Percentiles rank a stretch among this genome's conserved stretches.
phyloP scores from a whole-genome alignment of 2,797 vertebrate genomes.

The Anniella stebbinsi region DNA sequence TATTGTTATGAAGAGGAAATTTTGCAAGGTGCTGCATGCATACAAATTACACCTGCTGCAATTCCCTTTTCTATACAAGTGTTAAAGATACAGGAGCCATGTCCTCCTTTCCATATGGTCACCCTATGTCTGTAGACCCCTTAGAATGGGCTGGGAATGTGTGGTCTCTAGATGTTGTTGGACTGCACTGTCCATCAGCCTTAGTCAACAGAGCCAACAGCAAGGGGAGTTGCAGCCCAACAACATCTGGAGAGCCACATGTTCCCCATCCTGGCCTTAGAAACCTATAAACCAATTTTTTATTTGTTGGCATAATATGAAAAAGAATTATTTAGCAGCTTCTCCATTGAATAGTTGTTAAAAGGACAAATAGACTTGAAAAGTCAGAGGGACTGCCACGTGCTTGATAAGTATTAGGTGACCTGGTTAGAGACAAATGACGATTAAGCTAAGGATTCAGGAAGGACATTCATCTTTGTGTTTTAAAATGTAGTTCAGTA shows the following conservation, averaged over 20 bases:
- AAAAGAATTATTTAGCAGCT: constrained; percentile 2
- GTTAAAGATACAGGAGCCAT: too few relatives aligned
- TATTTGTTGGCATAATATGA: not conserved
- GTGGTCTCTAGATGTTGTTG: too few relatives aligned
- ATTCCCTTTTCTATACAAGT: too few relatives aligned
- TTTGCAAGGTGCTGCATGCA: too few relatives aligned
- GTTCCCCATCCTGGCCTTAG: not conserved
- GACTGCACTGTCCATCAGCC: too few relatives aligned
- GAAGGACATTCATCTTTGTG: not conserved
- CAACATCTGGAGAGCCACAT: too few relatives aligned
- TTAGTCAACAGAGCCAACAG: too few relatives aligned
- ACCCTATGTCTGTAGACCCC: not conserved
- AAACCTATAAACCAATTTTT: not conserved
- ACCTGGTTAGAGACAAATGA: constrained; percentile 5
- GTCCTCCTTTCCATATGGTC: too few relatives aligned
- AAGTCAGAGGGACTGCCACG: not conserved
- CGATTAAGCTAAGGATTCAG: not conserved
- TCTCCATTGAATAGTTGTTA: not conserved
- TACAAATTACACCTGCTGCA: too few relatives aligned
- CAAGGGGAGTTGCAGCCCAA: too few relatives aligned
- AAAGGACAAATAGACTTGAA: constrained; percentile 2
- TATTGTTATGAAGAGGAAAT: too few relatives aligned
- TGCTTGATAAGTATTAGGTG: constrained; percentile 21
- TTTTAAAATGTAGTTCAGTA: constrained; percentile 33
- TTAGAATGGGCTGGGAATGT: not conserved